Evolutionary conservation across 2,888 invertebrate genomes (phyloP).

Genomic region (Amphipoea oculea): DNA sequence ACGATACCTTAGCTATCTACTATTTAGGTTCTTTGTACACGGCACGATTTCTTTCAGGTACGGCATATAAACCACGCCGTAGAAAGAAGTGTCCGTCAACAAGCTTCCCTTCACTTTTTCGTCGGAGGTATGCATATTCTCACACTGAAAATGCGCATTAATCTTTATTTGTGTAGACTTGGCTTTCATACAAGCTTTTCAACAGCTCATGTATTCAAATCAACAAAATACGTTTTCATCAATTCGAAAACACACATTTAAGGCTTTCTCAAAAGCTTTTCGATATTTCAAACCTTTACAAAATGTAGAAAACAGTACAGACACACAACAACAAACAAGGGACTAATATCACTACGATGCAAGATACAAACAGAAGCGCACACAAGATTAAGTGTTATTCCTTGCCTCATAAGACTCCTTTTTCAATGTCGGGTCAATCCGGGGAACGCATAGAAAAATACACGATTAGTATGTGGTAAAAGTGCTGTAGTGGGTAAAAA

Average conservation of each 20-base stretch:
- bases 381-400: constrained; percentile 69
- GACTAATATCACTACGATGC: constrained; percentile 54
- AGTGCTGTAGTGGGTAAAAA: background rate
- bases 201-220: background rate
- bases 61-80: background rate
- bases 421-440: constrained; percentile 73
- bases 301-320: constrained; percentile 43
- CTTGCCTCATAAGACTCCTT: constrained; percentile 94
- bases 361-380: constrained; percentile 66
- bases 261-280: constrained; percentile 9
- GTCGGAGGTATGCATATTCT: background rate
- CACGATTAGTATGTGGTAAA: constrained; percentile 78
- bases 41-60: no score
- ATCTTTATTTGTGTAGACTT: constrained; percentile 10
- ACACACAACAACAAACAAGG: constrained; percentile 54
- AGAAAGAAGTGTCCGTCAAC: background rate
- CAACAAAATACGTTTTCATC: background rate
- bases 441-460: constrained; percentile 81
- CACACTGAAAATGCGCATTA: background rate
- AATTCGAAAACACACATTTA: background rate
- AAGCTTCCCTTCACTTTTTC: background rate
- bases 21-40: background rate
- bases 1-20: no score
- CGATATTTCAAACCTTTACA: background rate
- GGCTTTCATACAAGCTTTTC: background rate